Conservation (phyloP, 2,797 vertebrate genomes). For the Coccyzus lansbergi region DNA sequence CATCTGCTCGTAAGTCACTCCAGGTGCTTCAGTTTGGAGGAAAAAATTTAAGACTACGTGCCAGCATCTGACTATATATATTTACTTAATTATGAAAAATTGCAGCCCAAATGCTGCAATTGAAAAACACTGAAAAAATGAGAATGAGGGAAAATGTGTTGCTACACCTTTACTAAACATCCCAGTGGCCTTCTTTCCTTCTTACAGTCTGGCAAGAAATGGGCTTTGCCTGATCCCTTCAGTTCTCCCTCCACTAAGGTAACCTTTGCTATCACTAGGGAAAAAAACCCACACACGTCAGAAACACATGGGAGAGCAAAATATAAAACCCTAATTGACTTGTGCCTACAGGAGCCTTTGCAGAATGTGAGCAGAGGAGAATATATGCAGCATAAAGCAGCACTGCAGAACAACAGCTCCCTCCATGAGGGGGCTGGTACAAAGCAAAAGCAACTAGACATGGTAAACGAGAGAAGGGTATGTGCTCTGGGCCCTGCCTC, state of each 20-base stretch:
- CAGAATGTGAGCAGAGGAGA: not conserved
- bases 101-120: not conserved
- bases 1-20: not conserved
- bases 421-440: not conserved
- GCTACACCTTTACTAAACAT: not conserved
- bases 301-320: not conserved
- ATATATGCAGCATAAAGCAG: not conserved
- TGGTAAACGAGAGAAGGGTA: fast-evolving
- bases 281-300: not conserved
- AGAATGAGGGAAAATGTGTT: not conserved
- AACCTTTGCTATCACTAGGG: not conserved
- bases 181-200: not conserved
- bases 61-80: not conserved
- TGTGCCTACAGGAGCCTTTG: not conserved
- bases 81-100: not conserved
- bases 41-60: not conserved
- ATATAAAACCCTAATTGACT: not conserved
- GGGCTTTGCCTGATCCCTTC: not conserved
- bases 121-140: not conserved
- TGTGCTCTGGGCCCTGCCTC: not conserved
- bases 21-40: not conserved
- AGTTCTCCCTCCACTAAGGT: not conserved
- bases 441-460: not conserved
- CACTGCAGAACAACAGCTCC: not conserved
- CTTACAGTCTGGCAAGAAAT: not conserved